These are phyloP conservation scores for Pterois miles DNA, from an alignment of 2,797 vertebrate species.

Conservation along the genomic window DNA sequence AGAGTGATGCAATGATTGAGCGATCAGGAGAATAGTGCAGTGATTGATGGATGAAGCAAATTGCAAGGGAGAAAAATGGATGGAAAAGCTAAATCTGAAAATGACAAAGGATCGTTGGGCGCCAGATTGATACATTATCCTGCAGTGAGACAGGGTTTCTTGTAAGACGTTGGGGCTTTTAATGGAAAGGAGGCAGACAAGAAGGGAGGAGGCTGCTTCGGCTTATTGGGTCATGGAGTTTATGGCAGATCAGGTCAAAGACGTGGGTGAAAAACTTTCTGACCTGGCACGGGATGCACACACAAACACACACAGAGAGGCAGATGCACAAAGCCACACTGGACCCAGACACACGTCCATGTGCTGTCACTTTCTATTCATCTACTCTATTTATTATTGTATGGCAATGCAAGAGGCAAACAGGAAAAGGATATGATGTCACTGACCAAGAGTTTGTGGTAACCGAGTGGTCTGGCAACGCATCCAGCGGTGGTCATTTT, in stretches of 20 bases:
- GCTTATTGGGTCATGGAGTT: constrained; percentile 73
- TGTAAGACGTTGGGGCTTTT: constrained; percentile 27
- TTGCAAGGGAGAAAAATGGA: constrained; percentile 41
- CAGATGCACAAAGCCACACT: constrained; percentile 26
- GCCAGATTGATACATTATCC: constrained; percentile 66
- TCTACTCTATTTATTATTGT: constrained; percentile 75
- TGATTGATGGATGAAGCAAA: constrained; percentile 57
- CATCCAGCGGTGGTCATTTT: constrained; percentile 66
- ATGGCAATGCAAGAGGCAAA: constrained; percentile 66
- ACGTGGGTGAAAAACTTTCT: constrained; percentile 65
- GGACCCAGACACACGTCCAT: constrained; percentile 39
- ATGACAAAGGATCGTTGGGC: constrained; percentile 59
- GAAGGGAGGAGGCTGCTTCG: constrained; percentile 54
- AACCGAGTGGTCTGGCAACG: constrained; percentile 69
- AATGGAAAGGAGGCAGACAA: constrained; percentile 50
- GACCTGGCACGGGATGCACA: constrained; percentile 48
- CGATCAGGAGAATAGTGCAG: constrained; percentile 43
- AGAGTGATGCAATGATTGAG: constrained; percentile 63
- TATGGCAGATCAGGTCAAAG: constrained; percentile 74
- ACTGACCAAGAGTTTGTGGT: constrained; percentile 67
- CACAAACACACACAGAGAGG: background rate
- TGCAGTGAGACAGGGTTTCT: background rate
- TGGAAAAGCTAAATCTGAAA: constrained; percentile 55
- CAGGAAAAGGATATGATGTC: constrained; percentile 81
- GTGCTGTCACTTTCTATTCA: constrained; percentile 72